phyloP scores from a whole-genome alignment of 1,140 invertebrate species.

The Ips typographus region DNA sequence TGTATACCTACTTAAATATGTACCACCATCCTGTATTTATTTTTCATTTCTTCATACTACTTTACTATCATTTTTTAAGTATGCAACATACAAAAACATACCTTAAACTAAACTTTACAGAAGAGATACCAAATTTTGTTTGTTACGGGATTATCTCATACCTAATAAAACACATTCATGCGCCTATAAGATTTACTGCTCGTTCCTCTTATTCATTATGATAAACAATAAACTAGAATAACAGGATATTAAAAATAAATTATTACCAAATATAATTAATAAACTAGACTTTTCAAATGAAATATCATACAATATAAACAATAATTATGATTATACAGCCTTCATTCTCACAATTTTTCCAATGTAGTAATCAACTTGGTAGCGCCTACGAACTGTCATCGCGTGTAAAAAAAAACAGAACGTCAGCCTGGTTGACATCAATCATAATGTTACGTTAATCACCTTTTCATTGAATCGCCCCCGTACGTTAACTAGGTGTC shows the following conservation, averaged over 20 bases:
- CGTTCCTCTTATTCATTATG: constrained; percentile 21
- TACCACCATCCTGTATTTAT: no score
- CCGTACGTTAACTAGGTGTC: constrained; percentile 27
- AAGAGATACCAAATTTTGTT: no score
- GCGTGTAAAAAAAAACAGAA: no score
- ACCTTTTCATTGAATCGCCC: background rate
- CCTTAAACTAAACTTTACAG: no score
- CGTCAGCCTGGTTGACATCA: no score
- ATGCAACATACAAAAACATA: no score
- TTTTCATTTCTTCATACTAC: no score
- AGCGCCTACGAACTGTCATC: background rate
- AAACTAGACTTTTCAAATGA: constrained; percentile 41
- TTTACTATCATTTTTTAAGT: no score
- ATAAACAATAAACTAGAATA: constrained; percentile 37
- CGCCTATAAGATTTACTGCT: constrained; percentile 31
- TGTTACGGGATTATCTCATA: no score
- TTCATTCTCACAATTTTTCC: constrained; percentile 46
- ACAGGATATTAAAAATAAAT: constrained; percentile 42
- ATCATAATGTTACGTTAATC: background rate
- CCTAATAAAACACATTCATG: background rate
- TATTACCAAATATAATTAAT: constrained; percentile 41
- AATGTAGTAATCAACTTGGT: constrained; percentile 34
- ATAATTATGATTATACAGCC: constrained; percentile 47
- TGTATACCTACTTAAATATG: no score
- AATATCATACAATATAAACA: constrained; percentile 50